These are phyloP conservation scores for Nephrotoma appendiculata DNA, from an alignment of 2,888 invertebrate genomes.

Conservation along the genomic window DNA sequence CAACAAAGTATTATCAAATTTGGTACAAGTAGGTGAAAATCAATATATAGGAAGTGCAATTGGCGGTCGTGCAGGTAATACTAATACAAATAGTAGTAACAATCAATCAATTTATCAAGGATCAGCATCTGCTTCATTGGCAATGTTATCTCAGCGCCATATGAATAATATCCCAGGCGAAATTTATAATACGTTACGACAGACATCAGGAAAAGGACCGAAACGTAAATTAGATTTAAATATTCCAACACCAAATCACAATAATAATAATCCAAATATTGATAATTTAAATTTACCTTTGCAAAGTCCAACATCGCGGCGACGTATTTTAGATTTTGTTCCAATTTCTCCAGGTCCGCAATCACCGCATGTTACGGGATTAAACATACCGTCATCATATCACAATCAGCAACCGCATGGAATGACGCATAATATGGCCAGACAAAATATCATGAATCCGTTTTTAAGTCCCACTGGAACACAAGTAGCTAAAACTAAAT, in stretches of 20 bases:
- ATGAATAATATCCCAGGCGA: background rate
- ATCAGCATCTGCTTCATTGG: conserved; percentile 33
- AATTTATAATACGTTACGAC: conserved; percentile 15
- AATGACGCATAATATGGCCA: conserved; percentile 24
- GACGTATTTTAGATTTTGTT: conserved; percentile 70
- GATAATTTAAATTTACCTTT: conserved; percentile 24
- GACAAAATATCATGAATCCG: conserved; percentile 34
- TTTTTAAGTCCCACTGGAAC: conserved; percentile 73
- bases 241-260: conserved; percentile 11
- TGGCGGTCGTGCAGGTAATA: conserved; percentile 14
- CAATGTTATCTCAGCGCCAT: conserved; percentile 26
- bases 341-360: conserved; percentile 72
- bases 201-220: conserved; percentile 16
- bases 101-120: conserved; percentile 12
- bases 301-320: conserved; percentile 60
- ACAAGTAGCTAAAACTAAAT: conserved; percentile 52
- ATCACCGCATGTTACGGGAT: conserved; percentile 33
- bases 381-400: conserved; percentile 33
- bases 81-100: conserved; percentile 14
- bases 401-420: conserved; percentile 27
- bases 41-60: conserved; percentile 11
- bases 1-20: background rate
- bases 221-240: conserved; percentile 29
- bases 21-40: conserved; percentile 7
- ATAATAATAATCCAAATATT: background rate